Conservation (phyloP, 2,888 invertebrate genomes). For the Prenolepis imparis region DNA sequence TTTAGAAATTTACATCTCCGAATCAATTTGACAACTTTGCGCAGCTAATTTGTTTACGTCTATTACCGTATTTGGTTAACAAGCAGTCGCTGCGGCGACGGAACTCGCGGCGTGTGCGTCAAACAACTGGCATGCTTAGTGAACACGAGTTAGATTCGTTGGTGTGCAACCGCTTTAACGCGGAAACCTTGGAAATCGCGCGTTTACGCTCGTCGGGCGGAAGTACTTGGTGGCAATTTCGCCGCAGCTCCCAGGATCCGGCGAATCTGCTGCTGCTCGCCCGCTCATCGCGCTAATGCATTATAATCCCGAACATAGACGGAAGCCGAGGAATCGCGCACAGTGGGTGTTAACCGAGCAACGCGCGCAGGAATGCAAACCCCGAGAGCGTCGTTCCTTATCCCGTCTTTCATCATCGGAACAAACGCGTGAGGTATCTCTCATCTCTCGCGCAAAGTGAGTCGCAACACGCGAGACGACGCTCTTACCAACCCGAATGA, state of each 20-base stretch:
- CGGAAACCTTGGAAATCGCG: slow-evolving; percentile 34
- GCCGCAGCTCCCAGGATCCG: slow-evolving; percentile 28
- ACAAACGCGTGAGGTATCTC: slow-evolving; percentile 45
- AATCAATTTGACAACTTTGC: slow-evolving; percentile 31
- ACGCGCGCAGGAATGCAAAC: slow-evolving; percentile 4
- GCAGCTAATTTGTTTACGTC: slow-evolving; percentile 44
- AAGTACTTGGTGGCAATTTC: slow-evolving; percentile 47
- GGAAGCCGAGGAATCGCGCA: slow-evolving; percentile 44
- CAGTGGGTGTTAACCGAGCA: slow-evolving; percentile 43
- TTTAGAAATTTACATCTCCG: slow-evolving; percentile 21
- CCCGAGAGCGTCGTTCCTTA: slow-evolving; percentile 24
- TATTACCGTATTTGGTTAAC: slow-evolving; percentile 50
- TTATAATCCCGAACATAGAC: slow-evolving; percentile 42
- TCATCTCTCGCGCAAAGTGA: slow-evolving; percentile 39
- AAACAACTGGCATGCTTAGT: slow-evolving; percentile 32
- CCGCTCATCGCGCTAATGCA: slow-evolving; percentile 48
- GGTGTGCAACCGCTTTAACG: slow-evolving; percentile 25
- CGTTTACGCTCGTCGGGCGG: slow-evolving; percentile 40
- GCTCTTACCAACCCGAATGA: background rate
- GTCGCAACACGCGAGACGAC: slow-evolving; percentile 21
- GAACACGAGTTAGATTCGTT: slow-evolving; percentile 31
- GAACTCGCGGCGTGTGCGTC: slow-evolving; percentile 16
- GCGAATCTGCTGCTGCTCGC: slow-evolving; percentile 42
- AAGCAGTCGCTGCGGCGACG: slow-evolving; percentile 23
- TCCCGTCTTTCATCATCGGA: slow-evolving; percentile 34